These are phyloP conservation scores for Sciurus niger DNA, from an alignment of 2,113 vertebrate genomes.

Conservation along the genomic window DNA sequence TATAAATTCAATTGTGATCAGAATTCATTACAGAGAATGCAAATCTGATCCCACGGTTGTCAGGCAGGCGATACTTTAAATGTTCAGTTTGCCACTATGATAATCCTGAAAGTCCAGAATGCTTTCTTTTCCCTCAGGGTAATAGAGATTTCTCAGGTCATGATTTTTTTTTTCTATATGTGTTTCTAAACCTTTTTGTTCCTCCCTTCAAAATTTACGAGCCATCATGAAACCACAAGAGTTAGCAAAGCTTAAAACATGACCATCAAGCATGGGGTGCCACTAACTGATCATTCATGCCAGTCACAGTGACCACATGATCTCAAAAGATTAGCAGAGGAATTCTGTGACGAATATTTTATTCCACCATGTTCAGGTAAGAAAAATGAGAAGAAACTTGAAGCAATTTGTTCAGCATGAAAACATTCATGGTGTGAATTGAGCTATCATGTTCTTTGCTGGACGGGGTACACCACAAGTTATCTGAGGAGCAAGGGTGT, in stretches of 20 bases:
- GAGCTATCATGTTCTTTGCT: background rate
- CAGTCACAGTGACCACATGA: background rate
- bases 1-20: background rate
- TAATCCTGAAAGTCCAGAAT: background rate
- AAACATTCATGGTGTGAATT: background rate
- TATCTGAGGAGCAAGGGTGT: background rate
- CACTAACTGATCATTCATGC: background rate
- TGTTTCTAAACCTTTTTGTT: background rate
- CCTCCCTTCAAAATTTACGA: background rate
- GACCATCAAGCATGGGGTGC: background rate
- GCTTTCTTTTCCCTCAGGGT: background rate
- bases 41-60: background rate
- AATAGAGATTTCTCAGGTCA: background rate
- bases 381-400: background rate
- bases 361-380: background rate
- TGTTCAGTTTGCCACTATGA: background rate
- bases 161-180: slow-evolving; percentile 10
- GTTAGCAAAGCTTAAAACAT: background rate
- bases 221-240: background rate
- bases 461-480: background rate
- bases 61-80: slow-evolving; percentile 19
- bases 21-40: background rate
- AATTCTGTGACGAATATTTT: background rate
- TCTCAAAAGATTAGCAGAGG: background rate
- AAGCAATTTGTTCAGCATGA: background rate